These are phyloP conservation scores for Paracentrotus lividus DNA, from an alignment of 53 echinoderm and acorn worm species.

Conservation along the genomic window DNA sequence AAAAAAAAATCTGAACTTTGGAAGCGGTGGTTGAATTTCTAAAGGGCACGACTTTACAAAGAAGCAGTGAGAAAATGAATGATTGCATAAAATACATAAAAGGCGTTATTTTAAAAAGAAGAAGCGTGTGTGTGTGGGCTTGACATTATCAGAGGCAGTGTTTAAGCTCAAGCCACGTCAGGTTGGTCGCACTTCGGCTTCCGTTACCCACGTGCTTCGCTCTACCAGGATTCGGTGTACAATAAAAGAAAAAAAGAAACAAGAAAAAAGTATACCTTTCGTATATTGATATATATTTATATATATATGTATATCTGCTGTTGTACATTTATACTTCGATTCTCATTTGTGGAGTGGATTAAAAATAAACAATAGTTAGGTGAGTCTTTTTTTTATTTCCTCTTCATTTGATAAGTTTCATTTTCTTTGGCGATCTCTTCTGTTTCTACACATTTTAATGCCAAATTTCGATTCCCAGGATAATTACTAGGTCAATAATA, in stretches of 20 bases:
- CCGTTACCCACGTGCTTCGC: slow-evolving; percentile 15
- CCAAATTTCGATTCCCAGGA: neutral
- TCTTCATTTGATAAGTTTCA: neutral
- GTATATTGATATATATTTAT: neutral
- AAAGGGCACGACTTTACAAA: neutral
- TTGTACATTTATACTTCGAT: neutral
- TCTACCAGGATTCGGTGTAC: slow-evolving; percentile 16
- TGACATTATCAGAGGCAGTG: slow-evolving; percentile 24
- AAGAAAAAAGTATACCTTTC: neutral
- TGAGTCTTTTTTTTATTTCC: neutral
- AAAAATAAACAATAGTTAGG: neutral
- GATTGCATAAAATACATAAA: slow-evolving; percentile 47
- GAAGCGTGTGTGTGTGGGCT: neutral
- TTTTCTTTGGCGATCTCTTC: neutral
- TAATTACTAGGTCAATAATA: neutral
- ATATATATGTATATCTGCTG: too few relatives aligned
- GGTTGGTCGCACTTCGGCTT: slow-evolving; percentile 14
- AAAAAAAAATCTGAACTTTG: slow-evolving; percentile 34
- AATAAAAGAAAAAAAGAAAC: neutral
- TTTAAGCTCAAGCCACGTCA: slow-evolving; percentile 13
- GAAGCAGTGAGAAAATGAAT: slow-evolving; percentile 35
- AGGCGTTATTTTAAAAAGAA: slow-evolving; percentile 36
- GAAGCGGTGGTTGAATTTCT: slow-evolving; percentile 26
- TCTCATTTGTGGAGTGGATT: neutral
- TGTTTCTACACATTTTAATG: neutral